phyloP scores from a whole-genome alignment of 2,888 invertebrate genomes.

The Campoplex nolae region DNA sequence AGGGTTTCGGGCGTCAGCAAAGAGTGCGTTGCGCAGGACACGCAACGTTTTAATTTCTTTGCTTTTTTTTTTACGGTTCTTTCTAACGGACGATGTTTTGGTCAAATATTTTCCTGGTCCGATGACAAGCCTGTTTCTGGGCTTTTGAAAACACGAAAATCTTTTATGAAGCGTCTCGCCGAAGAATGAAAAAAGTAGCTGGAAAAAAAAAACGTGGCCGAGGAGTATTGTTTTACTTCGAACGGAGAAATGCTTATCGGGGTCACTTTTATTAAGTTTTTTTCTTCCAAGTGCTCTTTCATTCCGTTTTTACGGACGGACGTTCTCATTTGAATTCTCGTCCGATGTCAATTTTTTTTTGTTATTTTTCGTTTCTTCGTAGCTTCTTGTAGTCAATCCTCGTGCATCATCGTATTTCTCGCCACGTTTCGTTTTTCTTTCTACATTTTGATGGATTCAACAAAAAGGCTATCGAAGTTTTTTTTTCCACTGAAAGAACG shows the following conservation, averaged over 20 bases:
- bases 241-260: conserved; percentile 18
- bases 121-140: not conserved
- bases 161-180: conserved; percentile 8
- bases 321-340: not conserved
- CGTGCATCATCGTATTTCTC: not conserved
- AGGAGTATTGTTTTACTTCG: not conserved
- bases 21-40: not conserved
- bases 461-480: not conserved
- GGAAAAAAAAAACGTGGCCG: not conserved
- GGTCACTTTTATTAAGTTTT: not conserved
- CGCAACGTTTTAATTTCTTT: conserved; percentile 2
- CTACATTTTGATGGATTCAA: not conserved
- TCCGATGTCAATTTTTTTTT: not conserved
- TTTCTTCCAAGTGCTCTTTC: not conserved
- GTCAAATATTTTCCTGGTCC: conserved; percentile 15
- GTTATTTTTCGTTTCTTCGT: not conserved
- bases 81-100: conserved; percentile 49
- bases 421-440: not conserved
- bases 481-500: not conserved
- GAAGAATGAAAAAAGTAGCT: not conserved
- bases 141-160: conserved; percentile 11
- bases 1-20: not conserved
- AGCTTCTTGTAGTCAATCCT: not conserved
- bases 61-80: conserved; percentile 5
- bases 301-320: not conserved